Base-by-base conservation (phyloP, 2,888 invertebrate species). In the Folsomia candida region DNA sequence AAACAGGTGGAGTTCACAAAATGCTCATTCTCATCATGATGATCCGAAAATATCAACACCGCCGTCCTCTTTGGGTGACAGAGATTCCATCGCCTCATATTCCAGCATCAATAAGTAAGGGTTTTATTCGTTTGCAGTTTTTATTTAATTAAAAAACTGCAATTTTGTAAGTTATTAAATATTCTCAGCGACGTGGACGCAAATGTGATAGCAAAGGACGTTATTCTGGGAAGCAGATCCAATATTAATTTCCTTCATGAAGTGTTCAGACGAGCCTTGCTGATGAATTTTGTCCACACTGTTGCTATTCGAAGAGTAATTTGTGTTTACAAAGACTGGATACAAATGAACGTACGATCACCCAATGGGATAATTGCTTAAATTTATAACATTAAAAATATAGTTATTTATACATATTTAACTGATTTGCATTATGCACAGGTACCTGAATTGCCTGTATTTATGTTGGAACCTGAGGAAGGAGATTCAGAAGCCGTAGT, bases 171-270 rank as follows among this genome's bases (percentile, higher is more conserved):
- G n/a, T n/a, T n/a, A n/a, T n/a, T n/a, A n/a, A n/a, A n/a, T n/a
- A n/a, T n/a, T n/a, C n/a, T 20, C 25, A 64, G 64, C 25, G 64
- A 64, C 24, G 51, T 79, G n/a, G 79, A 79, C 62, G 76, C 78
- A 51, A 79, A 79, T 71, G 76, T 78, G 11, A 72, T 73, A 20
- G 79, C 78, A 27, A 79, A 93, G 61, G 91, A 93, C 80, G 94
- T 96, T 22, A 86, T 97, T 57, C 94, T 93, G 82, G 88, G 90
- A 28, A 91, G 89, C 54, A 88, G 94, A 62, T 94, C 94, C 79
- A 95, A 97, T 83, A 90, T 97, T 4, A 94, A 97, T 85, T 93
- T 97, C 82, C 89, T 97, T 28, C 93, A 97, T 81, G 97, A 97
- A 85, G 88, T 97, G 70, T 92, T 95, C 82, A 88, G 97, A 28